Evolutionary conservation across 2,888 invertebrate genomes (phyloP), one percentile per base, ranked within the genome.

Genomic region (Tiphia femorata): DNA sequence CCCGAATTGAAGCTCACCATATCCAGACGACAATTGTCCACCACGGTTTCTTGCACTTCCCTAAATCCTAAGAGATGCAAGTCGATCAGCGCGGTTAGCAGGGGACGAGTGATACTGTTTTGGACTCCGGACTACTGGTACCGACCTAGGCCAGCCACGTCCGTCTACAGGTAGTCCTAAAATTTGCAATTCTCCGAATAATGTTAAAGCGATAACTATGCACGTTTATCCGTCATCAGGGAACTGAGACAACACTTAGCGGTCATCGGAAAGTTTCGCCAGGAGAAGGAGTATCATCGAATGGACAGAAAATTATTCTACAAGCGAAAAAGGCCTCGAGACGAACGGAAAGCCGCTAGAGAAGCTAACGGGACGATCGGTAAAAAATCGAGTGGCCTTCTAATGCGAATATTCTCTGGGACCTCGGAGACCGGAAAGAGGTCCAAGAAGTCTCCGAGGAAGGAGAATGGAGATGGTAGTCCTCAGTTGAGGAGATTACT

Each of bases 111-210:
- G 0, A 74, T 86, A 14, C 75, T 86, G 3, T 88, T 87, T 66
- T 88, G 87, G 87, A 87, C 87, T 0, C 85, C 87, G 1, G 85
- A 86, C 27, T 87, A 86, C 64, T 87, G 85, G 86, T 87, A 87
- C 67, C 72, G 86, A 38, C 87, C 87, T 0, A 78, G 84, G 57
- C 82, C 85, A 2, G 84, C 85, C 0, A 76, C 74, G 7, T 79
- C 81, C 21, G 83, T 84, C 10, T 87, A 87, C 63, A 70, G 63
- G 70, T 70, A 52, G 12, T 19, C 8, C n/a, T n/a, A n/a, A n/a
- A n/a, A n/a, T n/a, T n/a, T n/a, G n/a, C n/a, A n/a, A 42, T 23
- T 6, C 3, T 14, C 10, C 4, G 3, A 19, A 3, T 8, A 25
- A 25, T 25, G 5, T 4, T 12, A 33, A 14, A 14, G 10, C 7